phyloP scores from a whole-genome alignment of 2,888 invertebrate species.

The Cataglyphis cursor region DNA sequence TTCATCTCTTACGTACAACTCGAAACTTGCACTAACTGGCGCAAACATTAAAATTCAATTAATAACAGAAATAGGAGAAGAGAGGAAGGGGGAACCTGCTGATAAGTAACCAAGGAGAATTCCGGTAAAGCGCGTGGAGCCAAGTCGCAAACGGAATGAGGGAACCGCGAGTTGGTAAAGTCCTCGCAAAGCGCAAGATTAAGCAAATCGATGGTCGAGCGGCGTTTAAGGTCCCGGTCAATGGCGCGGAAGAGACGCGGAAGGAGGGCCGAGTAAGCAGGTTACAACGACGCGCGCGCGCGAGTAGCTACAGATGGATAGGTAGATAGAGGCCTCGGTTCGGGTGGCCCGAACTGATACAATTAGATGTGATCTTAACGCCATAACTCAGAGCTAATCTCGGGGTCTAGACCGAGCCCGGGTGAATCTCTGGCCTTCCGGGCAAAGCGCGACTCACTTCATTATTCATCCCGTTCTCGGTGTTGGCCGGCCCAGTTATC shows the following conservation, averaged over 20 bases:
- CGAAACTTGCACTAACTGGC: not conserved
- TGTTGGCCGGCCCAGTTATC: slow-evolving; percentile 81
- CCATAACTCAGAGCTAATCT: slow-evolving; percentile 87
- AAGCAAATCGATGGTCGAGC: slow-evolving; percentile 82
- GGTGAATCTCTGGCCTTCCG: slow-evolving; percentile 82
- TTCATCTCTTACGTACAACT: not conserved
- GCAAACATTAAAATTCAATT: slow-evolving; percentile 50
- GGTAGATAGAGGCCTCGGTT: slow-evolving; percentile 82
- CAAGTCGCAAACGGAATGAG: slow-evolving; percentile 70
- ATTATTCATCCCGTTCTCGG: slow-evolving; percentile 86
- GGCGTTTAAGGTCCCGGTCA: slow-evolving; percentile 84
- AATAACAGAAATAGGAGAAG: slow-evolving; percentile 44
- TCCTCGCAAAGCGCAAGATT: slow-evolving; percentile 80
- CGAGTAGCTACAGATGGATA: slow-evolving; percentile 81
- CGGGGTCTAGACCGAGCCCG: slow-evolving; percentile 77
- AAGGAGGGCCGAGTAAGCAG: slow-evolving; percentile 79
- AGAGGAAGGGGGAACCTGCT: slow-evolving; percentile 56
- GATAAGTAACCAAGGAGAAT: slow-evolving; percentile 71
- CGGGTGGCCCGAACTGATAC: slow-evolving; percentile 84
- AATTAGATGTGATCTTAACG: slow-evolving; percentile 86
- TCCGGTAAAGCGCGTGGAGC: slow-evolving; percentile 67
- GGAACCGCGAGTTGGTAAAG: slow-evolving; percentile 72
- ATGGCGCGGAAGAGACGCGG: slow-evolving; percentile 84
- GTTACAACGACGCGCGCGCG: slow-evolving; percentile 65
- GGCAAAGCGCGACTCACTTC: slow-evolving; percentile 85